phyloP scores from a whole-genome alignment of 2,888 invertebrate genomes.

The Graphium colonna region DNA sequence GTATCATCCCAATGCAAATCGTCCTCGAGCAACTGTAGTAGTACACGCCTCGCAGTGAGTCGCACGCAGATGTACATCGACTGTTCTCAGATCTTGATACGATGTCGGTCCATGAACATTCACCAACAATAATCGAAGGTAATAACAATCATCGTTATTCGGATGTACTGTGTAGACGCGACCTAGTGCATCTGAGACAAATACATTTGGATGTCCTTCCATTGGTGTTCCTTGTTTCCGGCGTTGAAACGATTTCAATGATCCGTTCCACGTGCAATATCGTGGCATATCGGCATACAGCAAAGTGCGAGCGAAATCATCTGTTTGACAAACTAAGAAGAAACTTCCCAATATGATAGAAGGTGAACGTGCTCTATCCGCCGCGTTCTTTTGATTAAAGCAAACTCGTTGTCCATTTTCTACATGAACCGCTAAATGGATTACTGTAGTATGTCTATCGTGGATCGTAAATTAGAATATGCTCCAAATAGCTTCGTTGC shows the following conservation, averaged over 20 bases:
- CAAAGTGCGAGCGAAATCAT: too few relatives aligned
- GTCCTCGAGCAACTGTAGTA: not conserved
- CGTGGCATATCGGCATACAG: not conserved
- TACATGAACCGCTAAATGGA: slow-evolving; percentile 28
- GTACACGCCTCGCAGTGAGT: not conserved
- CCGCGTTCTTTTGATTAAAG: slow-evolving; percentile 21
- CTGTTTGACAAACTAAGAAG: not conserved
- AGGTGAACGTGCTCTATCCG: slow-evolving; percentile 29
- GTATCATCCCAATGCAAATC: too few relatives aligned
- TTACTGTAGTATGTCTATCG: slow-evolving; percentile 30
- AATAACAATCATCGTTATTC: slow-evolving; percentile 27
- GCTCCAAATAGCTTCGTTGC: too few relatives aligned
- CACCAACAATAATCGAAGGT: too few relatives aligned
- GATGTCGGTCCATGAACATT: slow-evolving; percentile 30
- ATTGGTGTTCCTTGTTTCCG: slow-evolving; percentile 30
- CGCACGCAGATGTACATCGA: not conserved
- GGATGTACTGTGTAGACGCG: too few relatives aligned
- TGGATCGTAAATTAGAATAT: too few relatives aligned
- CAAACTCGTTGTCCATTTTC: too few relatives aligned
- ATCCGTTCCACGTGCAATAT: slow-evolving; percentile 29
- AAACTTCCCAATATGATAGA: slow-evolving; percentile 28
- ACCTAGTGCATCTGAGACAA: slow-evolving; percentile 27
- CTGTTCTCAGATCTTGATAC: slow-evolving; percentile 26
- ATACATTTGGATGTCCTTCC: slow-evolving; percentile 29
- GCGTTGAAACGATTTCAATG: slow-evolving; percentile 31